Evolutionary conservation across 2,113 vertebrate species (phyloP), one percentile per base, ranked within the genome.

Genomic region (Dolichallabes microphthalmus): DNA sequence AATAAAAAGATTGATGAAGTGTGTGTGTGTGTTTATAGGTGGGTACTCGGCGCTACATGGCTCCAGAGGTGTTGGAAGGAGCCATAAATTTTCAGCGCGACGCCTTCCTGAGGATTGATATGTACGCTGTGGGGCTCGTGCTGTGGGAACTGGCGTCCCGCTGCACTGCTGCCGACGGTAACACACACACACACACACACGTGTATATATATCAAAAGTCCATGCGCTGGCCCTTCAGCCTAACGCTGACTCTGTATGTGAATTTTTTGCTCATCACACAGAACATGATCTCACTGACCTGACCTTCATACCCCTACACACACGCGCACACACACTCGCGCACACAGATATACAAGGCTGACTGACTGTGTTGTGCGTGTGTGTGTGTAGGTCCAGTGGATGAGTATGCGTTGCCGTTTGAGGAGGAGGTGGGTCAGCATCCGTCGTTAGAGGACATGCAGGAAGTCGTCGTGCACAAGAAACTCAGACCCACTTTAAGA

Each of bases 11-110:
- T 30, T 22, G 17, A 25, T 66, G 52, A 25, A 14, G 39, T 39
- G 22, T 69, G 58, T 64, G 45, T 64, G 61, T 79, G 15, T 81
- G 12, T 64, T 50, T 79, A 11, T 89, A 99, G 98, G 98, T 99
- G 86, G 98, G 98, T 63, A 99, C 97, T 22, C 95, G 98, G 83
- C 95, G 98, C 82, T 99, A 99, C 90, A 99, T 99, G 98, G 98
- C 98, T 87, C 98, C 98, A 0, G 98, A 99, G 90, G 98, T 99
- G n/a, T 95, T 99, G 69, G 98, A 99, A 92, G 98, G 98, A 15
- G 98, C 98, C 86, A 99, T 99, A 84, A 99, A 98, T 95, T 99
- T 99, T 94, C 98, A 99, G 88, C 94, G 98, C n/a, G 98, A 99
- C 87, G 95, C 98, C 0, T 99, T 99, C 93, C 90, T 99, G 93